Evolutionary conservation across 64 coral and sea anemone species (phyloP), one percentile per base, ranked within the genome.

Genomic region (Platygyra sinensis): DNA sequence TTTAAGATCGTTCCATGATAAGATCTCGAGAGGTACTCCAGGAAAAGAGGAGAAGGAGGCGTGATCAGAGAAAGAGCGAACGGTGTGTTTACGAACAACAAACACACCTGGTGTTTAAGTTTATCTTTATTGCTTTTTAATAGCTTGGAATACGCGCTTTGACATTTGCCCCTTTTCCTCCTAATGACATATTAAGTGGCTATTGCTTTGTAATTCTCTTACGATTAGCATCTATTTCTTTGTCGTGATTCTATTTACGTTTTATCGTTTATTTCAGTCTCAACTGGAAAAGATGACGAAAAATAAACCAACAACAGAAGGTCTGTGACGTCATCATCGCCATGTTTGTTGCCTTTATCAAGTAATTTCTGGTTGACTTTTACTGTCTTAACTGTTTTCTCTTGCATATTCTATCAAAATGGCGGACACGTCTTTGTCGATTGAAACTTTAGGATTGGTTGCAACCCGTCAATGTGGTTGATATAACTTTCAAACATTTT

Each of bases 81-180:
- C 22, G 7, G 22, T 69, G 24, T 65, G 62, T 65, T 22, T 24
- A 27, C 24, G n/a, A 27, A 67, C 30, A 67, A 67, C 32, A 64
- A 11, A 62, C 28, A 63, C 3, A 62, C 61, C 79, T 81, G 28
- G 14, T 18, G 79, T 62, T 27, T 79, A 79, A 59, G 17, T 82
- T n/a, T 83, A 27, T 42, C 36, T 67, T 85, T 46, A 85, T 85
- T 85, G 20, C 24, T 51, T 46, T 72, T 85, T 71, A 71, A 85
- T 71, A 85, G 81, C 33, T 30, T 16, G 29, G 62, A 51, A 36
- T 52, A 65, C 60, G 59, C 6, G 80, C 30, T 33, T 65, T 82
- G 80, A 39, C 30, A 65, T 62, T 65, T 65, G 80, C 17, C 10
- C 30, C n/a, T 24, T 33, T 69, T 69, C 55, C 12, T 1, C 22